Percentiles rank a stretch among this genome's conserved stretches.
Evolutionary conservation across 2,797 vertebrate genomes (phyloP).

Genomic region (Enteromius fasciolatus): DNA sequence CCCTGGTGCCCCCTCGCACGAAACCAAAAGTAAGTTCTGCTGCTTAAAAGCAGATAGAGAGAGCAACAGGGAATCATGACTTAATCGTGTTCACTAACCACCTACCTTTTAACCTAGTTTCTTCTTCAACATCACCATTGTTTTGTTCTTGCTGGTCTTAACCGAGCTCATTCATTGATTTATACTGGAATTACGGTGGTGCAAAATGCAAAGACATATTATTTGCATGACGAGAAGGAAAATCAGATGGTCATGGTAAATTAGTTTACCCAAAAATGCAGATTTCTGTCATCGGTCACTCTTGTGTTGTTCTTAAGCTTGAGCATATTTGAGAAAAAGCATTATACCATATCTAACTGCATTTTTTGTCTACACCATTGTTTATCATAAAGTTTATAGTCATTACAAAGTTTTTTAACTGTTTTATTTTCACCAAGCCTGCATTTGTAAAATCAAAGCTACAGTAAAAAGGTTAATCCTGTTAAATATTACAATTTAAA

Average conservation of each 20-base stretch:
- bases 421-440: background rate
- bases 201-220: background rate
- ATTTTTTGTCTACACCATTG: background rate
- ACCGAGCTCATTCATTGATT: background rate
- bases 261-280: background rate
- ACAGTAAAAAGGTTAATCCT: background rate
- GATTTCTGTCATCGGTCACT: background rate
- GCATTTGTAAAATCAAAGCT: background rate
- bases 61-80: conserved; percentile 24
- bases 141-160: background rate
- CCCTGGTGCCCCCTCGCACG: conserved; percentile 77
- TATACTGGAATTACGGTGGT: background rate
- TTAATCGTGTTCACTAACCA: background rate
- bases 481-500: background rate
- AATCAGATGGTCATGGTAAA: background rate
- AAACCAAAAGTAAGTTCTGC: conserved; percentile 83
- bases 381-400: background rate
- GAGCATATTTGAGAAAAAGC: background rate
- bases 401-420: background rate
- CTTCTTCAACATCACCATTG: conserved; percentile 11
- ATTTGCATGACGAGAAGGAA: background rate
- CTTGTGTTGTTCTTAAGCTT: background rate
- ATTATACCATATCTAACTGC: background rate
- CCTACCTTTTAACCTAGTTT: background rate
- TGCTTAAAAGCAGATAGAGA: conserved; percentile 18